Evolutionary conservation across 2,797 vertebrate species (phyloP), one percentile per base, ranked within the genome.

Genomic region (Lepidocolaptes lacrymiger): DNA sequence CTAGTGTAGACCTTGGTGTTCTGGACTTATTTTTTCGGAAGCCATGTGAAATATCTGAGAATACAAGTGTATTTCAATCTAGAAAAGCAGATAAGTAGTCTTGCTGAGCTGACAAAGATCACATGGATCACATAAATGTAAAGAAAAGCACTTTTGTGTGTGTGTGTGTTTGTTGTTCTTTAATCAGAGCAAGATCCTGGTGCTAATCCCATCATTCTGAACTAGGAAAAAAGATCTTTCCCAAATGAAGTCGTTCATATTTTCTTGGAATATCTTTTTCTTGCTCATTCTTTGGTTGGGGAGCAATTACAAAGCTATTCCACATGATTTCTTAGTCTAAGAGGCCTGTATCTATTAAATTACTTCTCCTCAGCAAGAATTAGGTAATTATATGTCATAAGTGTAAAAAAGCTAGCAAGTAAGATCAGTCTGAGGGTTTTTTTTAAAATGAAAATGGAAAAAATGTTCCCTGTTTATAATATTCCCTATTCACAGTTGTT

Each of bases 271-370:
- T 7, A 34, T 37, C 20, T 18, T 74, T 68, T 46, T 48, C 36
- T 43, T 80, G 39, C 32, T 80, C 7, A 10, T 49, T 71, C 10
- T 80, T 66, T 71, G 24, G 5, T 26, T 55, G 12, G 5, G 24
- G 5, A 66, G 6, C 4, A 67, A 66, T 26, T 34, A 27, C n/a
- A 76, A 81, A 56, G 19, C 2, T 6, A 21, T 75, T 44, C 6
- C 17, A 39, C 6, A 11, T 41, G 39, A 71, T 10, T 48, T 64
- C 48, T 63, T 74, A 46, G 28, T n/a, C 19, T 56, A 19, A 27
- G 6, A 1, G 3, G 1, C 3, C 26, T 55, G 4, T 28, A 55
- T 22, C 12, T 32, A 23, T 23, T 43, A 32, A 32, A 32, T 32
- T 43, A 43, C 28, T 22, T 22, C 8, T 62, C 39, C 39, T 32